Evolutionary conservation across 2,113 vertebrate species (phyloP), one percentile per base, ranked within the genome.

Genomic region (Orcinus orca): DNA sequence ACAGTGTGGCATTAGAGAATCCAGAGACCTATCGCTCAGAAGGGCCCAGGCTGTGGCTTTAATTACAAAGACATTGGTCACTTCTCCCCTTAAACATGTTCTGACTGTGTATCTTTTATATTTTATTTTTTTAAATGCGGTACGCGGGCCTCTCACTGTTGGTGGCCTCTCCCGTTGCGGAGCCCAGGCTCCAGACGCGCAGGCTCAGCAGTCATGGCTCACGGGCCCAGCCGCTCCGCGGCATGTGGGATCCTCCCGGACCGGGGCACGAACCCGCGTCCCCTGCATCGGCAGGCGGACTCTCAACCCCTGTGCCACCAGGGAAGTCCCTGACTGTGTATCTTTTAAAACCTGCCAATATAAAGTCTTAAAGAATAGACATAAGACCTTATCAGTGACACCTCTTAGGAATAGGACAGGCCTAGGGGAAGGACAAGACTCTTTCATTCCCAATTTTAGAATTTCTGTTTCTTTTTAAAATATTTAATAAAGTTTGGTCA

Each of bases 281-380:
- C 41, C 41, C 41, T 41, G 41, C 41, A 41, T 41, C 41, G 41
- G 41, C 41, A 41, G 41, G 41, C 41, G 41, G 41, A 41, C 41
- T 41, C 41, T 41, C 41, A 41, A 41, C 41, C 41, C 0, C 41
- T 7, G 41, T 7, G 41, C 41, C 41, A 41, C 41, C 41, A 41
- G 41, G 41, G 41, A 41, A 41, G 41, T 7, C 41, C 41, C 53
- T 86, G 10, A 60, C 18, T 63, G 4, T 70, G 5, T 79, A 15
- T 41, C 92, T 83, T 73, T 70, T 81, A 31, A 74, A 96, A 77
- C 2, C n/a, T 84, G 68, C 53, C 62, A 85, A 38, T 47, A 63
- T 60, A 63, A 88, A 41, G 13, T 79, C 88, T 93, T 73, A n/a
- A 96, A 94, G 23, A 44, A 86, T 18, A 84, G 92, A 90, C 41